Base-by-base conservation (phyloP, 2,113 vertebrate species). In the Orientallactaga bullata region DNA sequence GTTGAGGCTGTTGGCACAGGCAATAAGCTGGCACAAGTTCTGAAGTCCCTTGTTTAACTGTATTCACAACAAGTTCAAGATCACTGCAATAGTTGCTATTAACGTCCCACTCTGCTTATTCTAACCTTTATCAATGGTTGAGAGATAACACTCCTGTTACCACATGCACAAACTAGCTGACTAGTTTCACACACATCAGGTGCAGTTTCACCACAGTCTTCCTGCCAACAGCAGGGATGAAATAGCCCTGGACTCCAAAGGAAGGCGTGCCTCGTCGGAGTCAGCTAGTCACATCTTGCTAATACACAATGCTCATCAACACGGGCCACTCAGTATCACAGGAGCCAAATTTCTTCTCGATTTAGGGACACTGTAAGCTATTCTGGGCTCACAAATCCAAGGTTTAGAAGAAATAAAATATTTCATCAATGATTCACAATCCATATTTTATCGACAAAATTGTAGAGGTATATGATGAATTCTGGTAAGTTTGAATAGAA, bases 61-160 rank as follows among this genome's bases (percentile, higher is more conserved):
- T 60, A 42, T 93, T 66, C 71, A 20, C 71, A 93, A 85, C 35
- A 32, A 95, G 91, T 81, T 94, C 28, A 91, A 17, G 69, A 92
- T 84, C 32, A 16, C 66, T 32, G 17, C 47, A 42, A 89, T 68
- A 81, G 81, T 86, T 51, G 35, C 37, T 68, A 72, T 69, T 1
- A 2, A 71, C 90, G 30, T 95, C 87, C 37, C 81, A 86, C 89
- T 90, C 94, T 88, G 42, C 20, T 87, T 80, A 63, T 80, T 94
- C 84, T 83, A 95, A 20, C 51, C 69, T 69, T 83, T 68, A 84
- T 81, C 72, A 95, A 55, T 84, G 94, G 74, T 85, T 72, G n/a
- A 90, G 72, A 96, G 80, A 95, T 89, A 97, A 94, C 69, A 32
- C 55, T 94, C 93, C 5, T 90, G 82, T 76, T 73, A 76, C 17